Conservation (phyloP, 2,888 invertebrate genomes). For the Tachina fera region DNA sequence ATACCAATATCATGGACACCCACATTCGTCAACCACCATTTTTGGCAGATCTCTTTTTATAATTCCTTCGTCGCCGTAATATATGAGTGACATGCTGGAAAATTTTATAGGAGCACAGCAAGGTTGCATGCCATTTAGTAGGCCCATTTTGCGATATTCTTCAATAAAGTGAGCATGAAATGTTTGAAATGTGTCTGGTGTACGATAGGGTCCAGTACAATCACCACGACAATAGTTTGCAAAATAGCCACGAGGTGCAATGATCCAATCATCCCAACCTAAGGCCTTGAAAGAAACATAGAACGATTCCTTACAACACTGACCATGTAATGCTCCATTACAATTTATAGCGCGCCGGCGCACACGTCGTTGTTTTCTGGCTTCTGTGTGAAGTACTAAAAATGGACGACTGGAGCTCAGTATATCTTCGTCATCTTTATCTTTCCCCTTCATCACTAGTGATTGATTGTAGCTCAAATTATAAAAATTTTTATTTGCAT, state of each 20-base stretch:
- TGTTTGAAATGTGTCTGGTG: constrained; percentile 92
- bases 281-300: constrained; percentile 95
- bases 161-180: constrained; percentile 96
- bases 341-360: constrained; percentile 93
- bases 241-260: constrained; percentile 94
- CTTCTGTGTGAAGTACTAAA: constrained; percentile 91
- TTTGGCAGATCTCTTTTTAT: constrained; percentile 96
- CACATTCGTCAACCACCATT: constrained; percentile 98
- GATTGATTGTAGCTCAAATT: constrained; percentile 34
- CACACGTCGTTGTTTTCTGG: constrained; percentile 87
- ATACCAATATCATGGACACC: constrained; percentile 88
- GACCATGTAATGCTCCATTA: constrained; percentile 85
- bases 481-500: constrained; percentile 33
- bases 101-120: constrained; percentile 97
- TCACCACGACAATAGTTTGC: constrained; percentile 97
- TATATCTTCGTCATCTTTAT: constrained; percentile 73
- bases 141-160: constrained; percentile 91
- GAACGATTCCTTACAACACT: constrained; percentile 95
- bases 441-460: constrained; percentile 73
- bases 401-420: constrained; percentile 90
- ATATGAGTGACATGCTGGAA: constrained; percentile 95
- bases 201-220: constrained; percentile 90
- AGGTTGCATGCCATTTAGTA: constrained; percentile 91
- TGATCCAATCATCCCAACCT: constrained; percentile 98
- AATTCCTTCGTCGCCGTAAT: constrained; percentile 93